These are phyloP conservation scores for Danaus chrysippus DNA, from an alignment of 2,888 invertebrate genomes.

Conservation along the genomic window DNA sequence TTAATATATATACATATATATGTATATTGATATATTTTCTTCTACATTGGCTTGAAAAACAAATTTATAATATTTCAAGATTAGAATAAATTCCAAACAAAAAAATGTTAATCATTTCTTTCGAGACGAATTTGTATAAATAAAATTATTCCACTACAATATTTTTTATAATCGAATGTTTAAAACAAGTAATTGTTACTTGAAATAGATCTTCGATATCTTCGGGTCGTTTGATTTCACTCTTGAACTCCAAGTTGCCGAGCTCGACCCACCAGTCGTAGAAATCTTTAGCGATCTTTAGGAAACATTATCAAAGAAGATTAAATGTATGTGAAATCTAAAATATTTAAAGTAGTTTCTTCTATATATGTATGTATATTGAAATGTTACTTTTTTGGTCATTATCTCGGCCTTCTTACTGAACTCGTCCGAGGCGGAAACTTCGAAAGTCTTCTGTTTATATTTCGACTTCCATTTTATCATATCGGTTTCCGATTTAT, in stretches of 20 bases:
- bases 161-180: background rate
- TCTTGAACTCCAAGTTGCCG: conserved; percentile 69
- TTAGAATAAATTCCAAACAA: no score
- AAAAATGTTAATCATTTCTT: no score
- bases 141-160: no score
- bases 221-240: conserved; percentile 71
- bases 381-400: conserved; percentile 54
- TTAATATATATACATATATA: background rate
- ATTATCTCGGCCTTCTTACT: conserved; percentile 69
- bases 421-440: conserved; percentile 71
- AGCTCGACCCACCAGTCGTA: conserved; percentile 76
- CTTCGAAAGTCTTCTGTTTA: conserved; percentile 61
- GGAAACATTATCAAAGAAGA: conserved; percentile 20
- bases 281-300: conserved; percentile 76
- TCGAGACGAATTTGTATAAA: no score
- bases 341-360: background rate
- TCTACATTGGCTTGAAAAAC: no score
- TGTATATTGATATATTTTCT: background rate
- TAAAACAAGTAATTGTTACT: conserved; percentile 43
- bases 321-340: background rate
- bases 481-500: conserved; percentile 70
- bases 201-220: conserved; percentile 78
- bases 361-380: background rate
- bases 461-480: conserved; percentile 74
- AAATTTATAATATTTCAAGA: no score